Conservation (phyloP, 2,113 vertebrate species). For the Chitala chitala region DNA sequence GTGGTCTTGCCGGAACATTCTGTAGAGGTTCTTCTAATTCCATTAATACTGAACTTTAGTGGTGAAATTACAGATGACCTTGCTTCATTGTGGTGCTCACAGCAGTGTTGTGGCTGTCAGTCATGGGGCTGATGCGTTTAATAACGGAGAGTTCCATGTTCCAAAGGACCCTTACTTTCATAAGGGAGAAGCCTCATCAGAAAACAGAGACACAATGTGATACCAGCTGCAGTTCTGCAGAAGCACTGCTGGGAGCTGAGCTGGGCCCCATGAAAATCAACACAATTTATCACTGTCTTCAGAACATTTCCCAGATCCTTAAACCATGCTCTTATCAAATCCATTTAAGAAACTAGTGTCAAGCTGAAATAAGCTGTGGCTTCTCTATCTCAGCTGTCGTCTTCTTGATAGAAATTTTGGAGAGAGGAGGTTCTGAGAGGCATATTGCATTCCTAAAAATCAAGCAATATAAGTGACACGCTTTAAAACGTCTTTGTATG, state of each 20-base stretch:
- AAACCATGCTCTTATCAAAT: background rate
- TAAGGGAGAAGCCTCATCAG: background rate
- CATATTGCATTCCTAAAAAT: background rate
- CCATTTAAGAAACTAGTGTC: background rate
- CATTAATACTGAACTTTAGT: too few species aligned
- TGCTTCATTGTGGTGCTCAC: too few species aligned
- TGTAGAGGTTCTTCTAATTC: too few species aligned
- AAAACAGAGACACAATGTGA: background rate
- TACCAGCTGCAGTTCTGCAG: background rate
- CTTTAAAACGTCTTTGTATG: background rate
- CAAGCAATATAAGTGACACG: background rate
- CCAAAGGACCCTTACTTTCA: too few species aligned
- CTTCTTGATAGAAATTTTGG: background rate
- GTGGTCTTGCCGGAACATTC: too few species aligned
- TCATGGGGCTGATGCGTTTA: too few species aligned
- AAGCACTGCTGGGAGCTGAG: background rate
- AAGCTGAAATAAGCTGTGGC: background rate
- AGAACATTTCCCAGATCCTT: background rate
- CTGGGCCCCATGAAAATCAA: background rate
- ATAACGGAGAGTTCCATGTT: too few species aligned
- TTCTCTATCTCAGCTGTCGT: background rate
- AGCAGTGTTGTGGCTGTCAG: too few species aligned
- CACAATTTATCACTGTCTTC: background rate
- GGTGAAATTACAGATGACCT: too few species aligned
- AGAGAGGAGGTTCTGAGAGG: background rate